Evolutionary conservation across 2,888 invertebrate species (phyloP).

Genomic region (Apotomis capreana): DNA sequence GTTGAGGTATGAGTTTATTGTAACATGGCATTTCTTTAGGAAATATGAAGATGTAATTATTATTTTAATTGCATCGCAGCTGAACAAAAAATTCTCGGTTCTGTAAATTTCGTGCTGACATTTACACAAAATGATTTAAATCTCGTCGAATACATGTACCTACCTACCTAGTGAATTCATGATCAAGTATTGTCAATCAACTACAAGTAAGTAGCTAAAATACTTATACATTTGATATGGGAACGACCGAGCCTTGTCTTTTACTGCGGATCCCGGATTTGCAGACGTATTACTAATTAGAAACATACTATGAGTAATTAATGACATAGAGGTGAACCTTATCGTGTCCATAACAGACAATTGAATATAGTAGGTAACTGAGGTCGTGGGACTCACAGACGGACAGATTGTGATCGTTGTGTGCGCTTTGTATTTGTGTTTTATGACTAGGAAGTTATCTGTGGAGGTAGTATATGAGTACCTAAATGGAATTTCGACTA

Average conservation of each 20-base stretch:
- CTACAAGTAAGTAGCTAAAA: background rate
- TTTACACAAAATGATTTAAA: too few species aligned
- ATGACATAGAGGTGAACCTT: conserved; percentile 53
- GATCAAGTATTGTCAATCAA: background rate
- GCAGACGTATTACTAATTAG: conserved; percentile 51
- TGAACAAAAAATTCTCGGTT: too few species aligned
- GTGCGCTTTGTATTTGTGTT: conserved; percentile 63
- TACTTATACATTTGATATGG: conserved; percentile 30
- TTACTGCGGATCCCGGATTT: conserved; percentile 47
- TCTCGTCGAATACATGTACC: too few species aligned
- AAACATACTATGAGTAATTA: conserved; percentile 56
- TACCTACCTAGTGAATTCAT: too few species aligned
- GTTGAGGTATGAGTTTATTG: too few species aligned
- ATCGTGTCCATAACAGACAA: conserved; percentile 56
- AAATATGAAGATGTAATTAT: too few species aligned
- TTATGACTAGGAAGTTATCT: conserved; percentile 57
- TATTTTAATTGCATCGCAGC: too few species aligned
- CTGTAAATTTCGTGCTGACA: too few species aligned
- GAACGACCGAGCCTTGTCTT: conserved; percentile 37
- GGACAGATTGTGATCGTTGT: conserved; percentile 70
- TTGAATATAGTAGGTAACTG: conserved; percentile 62
- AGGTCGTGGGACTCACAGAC: conserved; percentile 75
- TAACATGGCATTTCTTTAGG: too few species aligned
- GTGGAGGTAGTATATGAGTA: conserved; percentile 5
- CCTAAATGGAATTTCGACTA: background rate